Base-by-base conservation (phyloP, 2,113 vertebrate genomes). In the Hystrix cristata region DNA sequence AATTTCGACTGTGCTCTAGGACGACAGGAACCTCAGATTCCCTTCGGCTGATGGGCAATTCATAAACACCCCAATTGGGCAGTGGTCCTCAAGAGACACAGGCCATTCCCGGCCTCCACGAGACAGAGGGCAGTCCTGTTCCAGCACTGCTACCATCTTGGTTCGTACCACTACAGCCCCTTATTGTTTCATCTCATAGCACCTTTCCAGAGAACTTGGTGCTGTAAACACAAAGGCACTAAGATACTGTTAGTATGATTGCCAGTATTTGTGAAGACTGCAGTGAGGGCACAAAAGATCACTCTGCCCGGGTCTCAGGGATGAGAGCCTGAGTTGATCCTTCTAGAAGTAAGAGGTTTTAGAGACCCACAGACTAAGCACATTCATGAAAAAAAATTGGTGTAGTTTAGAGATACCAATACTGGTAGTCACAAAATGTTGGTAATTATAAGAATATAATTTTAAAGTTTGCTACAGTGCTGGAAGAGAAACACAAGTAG, bases 1-100 rank as follows among this genome's bases (percentile, higher is more conserved):
- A 98, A 78, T 76, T 94, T 98, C 98, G 98, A 98, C 97, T 98
- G 98, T 96, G 96, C 97, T 98, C 98, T 98, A 98, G 96, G 78
- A 95, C 94, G 97, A 98, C 86, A 97, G 93, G 96, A 98, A 98
- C 98, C 98, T 98, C 98, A 98, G 97, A 98, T 97, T 97, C 90
- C 97, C 97, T 95, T 89, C 88, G 34, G 91, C 27, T 11, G 97
- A 97, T 48, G 93, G 82, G 87, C 98, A 96, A 97, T 98, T 97
- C 88, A 93, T 83, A 98, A 98, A 98, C 93, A 98, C 57, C 94
- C 90, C 95, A 94, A 11, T 9, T 78, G 93, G 98, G 93, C 43
- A 95, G 53, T 53, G 51, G 80, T 80, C 67, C 90, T 90, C 69
- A 34, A 15, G 25, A 84, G 69, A 94, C 21, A 23, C 10, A 90